Percentiles rank a stretch among this genome's conserved stretches.
These are phyloP conservation scores for Portevinia maculata DNA, from an alignment of 2,888 invertebrate species.

Conservation along the genomic window DNA sequence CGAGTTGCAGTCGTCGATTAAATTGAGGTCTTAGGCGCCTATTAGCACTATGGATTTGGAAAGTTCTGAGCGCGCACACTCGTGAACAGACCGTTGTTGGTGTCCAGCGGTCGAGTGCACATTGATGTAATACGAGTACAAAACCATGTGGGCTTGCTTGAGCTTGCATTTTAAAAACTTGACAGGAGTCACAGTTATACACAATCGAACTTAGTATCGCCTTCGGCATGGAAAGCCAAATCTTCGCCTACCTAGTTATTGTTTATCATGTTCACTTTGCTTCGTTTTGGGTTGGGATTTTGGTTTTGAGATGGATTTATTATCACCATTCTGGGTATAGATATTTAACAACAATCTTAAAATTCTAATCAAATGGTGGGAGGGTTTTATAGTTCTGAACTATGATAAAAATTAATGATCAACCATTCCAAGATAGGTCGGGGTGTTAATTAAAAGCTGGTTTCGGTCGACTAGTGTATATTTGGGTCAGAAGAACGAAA, in stretches of 20 bases:
- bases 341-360: too few relatives aligned
- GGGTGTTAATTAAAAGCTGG: slow-evolving; percentile 40
- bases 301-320: slow-evolving; percentile 12
- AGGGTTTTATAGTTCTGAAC: slow-evolving; percentile 8
- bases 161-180: not conserved
- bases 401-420: slow-evolving; percentile 22
- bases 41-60: slow-evolving; percentile 43
- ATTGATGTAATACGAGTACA: slow-evolving; percentile 27
- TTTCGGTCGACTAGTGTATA: slow-evolving; percentile 19
- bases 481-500: slow-evolving; percentile 47
- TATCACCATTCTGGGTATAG: too few relatives aligned
- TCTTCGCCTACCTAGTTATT: slow-evolving; percentile 44
- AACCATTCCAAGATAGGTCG: not conserved
- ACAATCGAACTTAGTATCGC: not conserved
- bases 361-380: slow-evolving; percentile 7
- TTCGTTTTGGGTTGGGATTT: not conserved
- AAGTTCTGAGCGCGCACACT: slow-evolving; percentile 53
- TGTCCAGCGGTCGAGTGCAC: slow-evolving; percentile 27
- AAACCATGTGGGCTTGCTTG: slow-evolving; percentile 31
- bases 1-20: slow-evolving; percentile 52
- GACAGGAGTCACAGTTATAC: not conserved
- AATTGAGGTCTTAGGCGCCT: slow-evolving; percentile 66
- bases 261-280: slow-evolving; percentile 11
- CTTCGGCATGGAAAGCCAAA: slow-evolving; percentile 33
- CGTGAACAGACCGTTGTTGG: not conserved